Evolutionary conservation across 2,797 vertebrate genomes (phyloP).

Genomic region (Enteromius radiatus): DNA sequence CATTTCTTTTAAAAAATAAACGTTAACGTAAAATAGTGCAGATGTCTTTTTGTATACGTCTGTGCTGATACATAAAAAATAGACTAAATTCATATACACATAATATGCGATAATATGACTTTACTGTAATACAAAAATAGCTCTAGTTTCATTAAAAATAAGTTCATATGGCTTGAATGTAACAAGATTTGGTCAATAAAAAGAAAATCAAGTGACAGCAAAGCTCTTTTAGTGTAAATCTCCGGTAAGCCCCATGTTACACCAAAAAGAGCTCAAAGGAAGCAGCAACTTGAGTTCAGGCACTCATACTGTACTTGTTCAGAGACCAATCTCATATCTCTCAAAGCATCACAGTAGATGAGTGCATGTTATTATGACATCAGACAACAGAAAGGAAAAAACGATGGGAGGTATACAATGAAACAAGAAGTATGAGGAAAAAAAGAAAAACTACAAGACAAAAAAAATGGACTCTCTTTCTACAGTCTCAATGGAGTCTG

Average conservation of each 20-base stretch:
- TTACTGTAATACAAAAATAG: conserved; percentile 77
- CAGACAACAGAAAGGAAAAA: background rate
- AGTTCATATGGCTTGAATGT: conserved; percentile 79
- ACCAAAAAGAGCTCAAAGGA: conserved; percentile 34
- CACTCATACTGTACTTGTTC: conserved; percentile 35
- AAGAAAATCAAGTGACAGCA: conserved; percentile 53
- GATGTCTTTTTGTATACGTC: conserved; percentile 28
- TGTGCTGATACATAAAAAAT: conserved; percentile 47
- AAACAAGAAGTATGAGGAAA: conserved; percentile 12
- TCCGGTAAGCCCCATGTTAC: conserved; percentile 46
- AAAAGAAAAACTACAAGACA: background rate
- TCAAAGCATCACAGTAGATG: conserved; percentile 30
- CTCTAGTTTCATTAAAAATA: conserved; percentile 70
- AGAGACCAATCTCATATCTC: conserved; percentile 29
- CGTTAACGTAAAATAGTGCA: conserved; percentile 36
- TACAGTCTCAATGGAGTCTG: conserved; percentile 43
- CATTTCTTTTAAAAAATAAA: background rate
- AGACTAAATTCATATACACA: conserved; percentile 26
- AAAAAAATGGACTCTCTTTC: conserved; percentile 18
- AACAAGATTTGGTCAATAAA: conserved; percentile 73
- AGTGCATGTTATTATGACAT: conserved; percentile 10
- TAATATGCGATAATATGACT: conserved; percentile 27
- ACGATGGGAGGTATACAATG: background rate
- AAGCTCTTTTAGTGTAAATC: conserved; percentile 58
- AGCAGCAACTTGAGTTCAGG: conserved; percentile 47